phyloP scores from a whole-genome alignment of 2,888 invertebrate species.

The Zeuzera pyrina region DNA sequence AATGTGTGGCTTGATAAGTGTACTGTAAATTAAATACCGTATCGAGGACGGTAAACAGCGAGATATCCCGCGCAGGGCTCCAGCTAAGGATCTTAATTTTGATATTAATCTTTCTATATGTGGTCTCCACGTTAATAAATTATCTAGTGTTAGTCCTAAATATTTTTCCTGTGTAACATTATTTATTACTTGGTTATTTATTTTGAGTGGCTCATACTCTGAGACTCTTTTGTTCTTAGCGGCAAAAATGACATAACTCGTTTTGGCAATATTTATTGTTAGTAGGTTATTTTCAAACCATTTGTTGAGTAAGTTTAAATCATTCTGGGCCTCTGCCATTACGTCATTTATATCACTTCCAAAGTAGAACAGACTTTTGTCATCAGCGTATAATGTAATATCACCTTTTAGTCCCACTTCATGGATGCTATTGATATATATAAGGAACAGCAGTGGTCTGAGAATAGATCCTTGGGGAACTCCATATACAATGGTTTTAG shows the following conservation, averaged over 20 bases:
- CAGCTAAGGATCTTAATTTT: not conserved
- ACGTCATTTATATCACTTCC: not conserved
- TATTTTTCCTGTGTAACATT: not conserved
- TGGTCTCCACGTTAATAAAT: not conserved
- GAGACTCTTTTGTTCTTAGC: conserved; percentile 1
- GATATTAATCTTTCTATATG: not conserved
- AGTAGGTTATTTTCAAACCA: conserved; percentile 1
- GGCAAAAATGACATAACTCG: conserved; percentile 1
- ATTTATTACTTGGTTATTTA: not conserved
- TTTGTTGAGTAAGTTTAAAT: not conserved
- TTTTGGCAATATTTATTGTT: conserved; percentile 2
- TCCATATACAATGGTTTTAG: not conserved
- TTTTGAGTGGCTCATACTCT: not conserved
- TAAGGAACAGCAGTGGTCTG: conserved; percentile 1
- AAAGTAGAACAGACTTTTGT: not conserved
- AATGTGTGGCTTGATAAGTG: conserved; percentile 4
- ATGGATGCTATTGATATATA: not conserved
- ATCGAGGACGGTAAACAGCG: not conserved
- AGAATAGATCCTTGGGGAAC: conserved; percentile 1
- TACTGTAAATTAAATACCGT: not conserved
- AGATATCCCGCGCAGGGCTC: not conserved
- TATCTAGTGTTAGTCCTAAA: not conserved
- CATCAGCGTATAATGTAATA: not conserved
- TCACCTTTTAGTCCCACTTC: not conserved
- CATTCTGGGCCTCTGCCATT: conserved; percentile 1